phyloP scores from a whole-genome alignment of 2,888 invertebrate genomes.

The Oscheius sp. region DNA sequence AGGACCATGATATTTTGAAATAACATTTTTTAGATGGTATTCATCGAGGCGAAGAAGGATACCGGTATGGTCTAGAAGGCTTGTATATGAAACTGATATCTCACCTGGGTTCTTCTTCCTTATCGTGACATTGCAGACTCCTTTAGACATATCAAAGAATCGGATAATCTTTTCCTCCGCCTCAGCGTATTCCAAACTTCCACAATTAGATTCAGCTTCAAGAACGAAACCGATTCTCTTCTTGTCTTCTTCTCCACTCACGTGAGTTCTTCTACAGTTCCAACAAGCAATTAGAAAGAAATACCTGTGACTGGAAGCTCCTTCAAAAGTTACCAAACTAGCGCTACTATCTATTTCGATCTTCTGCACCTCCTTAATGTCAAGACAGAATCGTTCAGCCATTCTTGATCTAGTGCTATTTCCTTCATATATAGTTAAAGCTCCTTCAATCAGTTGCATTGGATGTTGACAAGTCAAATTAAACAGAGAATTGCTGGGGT shows the following conservation, averaged over 20 bases:
- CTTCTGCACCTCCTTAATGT: slow-evolving; percentile 21
- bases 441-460: slow-evolving; percentile 22
- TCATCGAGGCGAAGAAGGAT: slow-evolving; percentile 17
- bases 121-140: slow-evolving; percentile 41
- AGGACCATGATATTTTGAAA: slow-evolving; percentile 1
- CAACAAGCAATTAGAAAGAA: background rate
- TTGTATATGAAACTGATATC: background rate
- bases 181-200: slow-evolving; percentile 58
- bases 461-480: slow-evolving; percentile 28
- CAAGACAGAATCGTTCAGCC: slow-evolving; percentile 32
- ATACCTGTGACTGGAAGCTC: slow-evolving; percentile 36
- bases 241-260: slow-evolving; percentile 36
- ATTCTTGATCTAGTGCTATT: background rate
- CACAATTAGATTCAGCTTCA: slow-evolving; percentile 52
- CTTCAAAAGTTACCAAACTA: slow-evolving; percentile 55
- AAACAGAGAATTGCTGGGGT: background rate
- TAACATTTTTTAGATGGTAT: background rate
- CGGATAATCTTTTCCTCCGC: slow-evolving; percentile 23
- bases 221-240: slow-evolving; percentile 56
- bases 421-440: slow-evolving; percentile 4
- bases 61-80: slow-evolving; percentile 11
- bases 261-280: slow-evolving; percentile 8
- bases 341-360: background rate
- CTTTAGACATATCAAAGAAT: background rate
- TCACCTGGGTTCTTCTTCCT: slow-evolving; percentile 37